phyloP scores from a whole-genome alignment of 2,113 vertebrate genomes.

The Maccullochella peelii region DNA sequence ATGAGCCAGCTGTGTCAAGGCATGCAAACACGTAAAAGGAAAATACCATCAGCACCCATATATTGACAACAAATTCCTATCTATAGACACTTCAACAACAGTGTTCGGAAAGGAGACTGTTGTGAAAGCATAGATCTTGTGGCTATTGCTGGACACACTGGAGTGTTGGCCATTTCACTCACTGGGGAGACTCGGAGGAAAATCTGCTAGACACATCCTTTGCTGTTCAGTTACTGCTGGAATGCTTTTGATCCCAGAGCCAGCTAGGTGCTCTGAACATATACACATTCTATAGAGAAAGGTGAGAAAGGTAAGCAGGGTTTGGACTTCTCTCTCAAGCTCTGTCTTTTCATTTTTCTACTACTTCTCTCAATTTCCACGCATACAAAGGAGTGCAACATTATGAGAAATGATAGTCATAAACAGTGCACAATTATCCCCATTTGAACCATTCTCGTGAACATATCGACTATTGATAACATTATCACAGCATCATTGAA shows the following conservation, averaged over 20 bases:
- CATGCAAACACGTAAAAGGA: conserved; percentile 19
- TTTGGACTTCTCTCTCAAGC: no score
- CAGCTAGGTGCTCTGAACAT: background rate
- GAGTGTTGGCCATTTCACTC: background rate
- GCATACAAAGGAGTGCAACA: no score
- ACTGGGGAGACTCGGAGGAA: background rate
- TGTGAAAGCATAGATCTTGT: background rate
- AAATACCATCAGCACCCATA: background rate
- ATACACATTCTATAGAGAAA: no score
- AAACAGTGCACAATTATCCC: no score
- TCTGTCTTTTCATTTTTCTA: no score
- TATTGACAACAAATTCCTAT: background rate
- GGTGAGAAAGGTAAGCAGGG: no score
- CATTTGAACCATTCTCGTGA: no score
- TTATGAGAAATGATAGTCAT: no score
- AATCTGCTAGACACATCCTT: background rate
- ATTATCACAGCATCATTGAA: no score
- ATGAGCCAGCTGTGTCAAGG: conserved; percentile 35
- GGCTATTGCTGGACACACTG: background rate
- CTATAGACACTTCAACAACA: background rate
- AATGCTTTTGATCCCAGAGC: conserved; percentile 16
- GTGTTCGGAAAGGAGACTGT: background rate
- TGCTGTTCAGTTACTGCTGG: background rate
- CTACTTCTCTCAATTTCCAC: no score
- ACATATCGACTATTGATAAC: no score